Evolutionary conservation across 1,140 invertebrate species (phyloP).

Genomic region (Heliothis subflexa): DNA sequence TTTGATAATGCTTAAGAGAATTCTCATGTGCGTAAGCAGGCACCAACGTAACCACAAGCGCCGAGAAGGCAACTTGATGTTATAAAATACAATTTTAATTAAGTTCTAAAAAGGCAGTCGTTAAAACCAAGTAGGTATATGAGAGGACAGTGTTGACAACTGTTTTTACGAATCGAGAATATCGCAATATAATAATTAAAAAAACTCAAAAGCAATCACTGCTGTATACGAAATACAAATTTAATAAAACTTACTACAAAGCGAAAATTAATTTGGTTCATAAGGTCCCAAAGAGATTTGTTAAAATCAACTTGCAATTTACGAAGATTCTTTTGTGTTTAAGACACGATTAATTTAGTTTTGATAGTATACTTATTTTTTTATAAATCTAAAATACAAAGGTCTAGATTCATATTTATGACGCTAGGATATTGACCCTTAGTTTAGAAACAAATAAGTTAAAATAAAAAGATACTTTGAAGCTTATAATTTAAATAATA

Average conservation of each 20-base stretch:
- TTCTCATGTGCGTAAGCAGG: background rate
- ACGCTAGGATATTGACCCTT: too few species aligned
- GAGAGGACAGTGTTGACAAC: background rate
- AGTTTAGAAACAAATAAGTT: too few species aligned
- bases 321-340: background rate
- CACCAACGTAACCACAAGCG: background rate
- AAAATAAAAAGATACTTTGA: too few species aligned
- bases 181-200: too few species aligned
- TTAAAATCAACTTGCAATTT: conserved; percentile 6
- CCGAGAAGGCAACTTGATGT: background rate
- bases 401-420: too few species aligned
- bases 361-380: background rate
- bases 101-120: background rate
- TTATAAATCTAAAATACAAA: background rate
- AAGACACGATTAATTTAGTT: background rate
- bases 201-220: too few species aligned
- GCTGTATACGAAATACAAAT: too few species aligned
- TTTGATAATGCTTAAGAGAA: too few species aligned
- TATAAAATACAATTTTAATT: background rate
- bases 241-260: too few species aligned
- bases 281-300: background rate
- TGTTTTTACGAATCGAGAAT: background rate
- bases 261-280: background rate
- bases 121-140: background rate
- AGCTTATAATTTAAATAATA: too few species aligned